A percentile compares a stretch with the other conserved stretches of the same genome.
These are phyloP conservation scores for Falcunculus frontatus DNA, from an alignment of 2,113 vertebrate genomes.

Conservation along the genomic window DNA sequence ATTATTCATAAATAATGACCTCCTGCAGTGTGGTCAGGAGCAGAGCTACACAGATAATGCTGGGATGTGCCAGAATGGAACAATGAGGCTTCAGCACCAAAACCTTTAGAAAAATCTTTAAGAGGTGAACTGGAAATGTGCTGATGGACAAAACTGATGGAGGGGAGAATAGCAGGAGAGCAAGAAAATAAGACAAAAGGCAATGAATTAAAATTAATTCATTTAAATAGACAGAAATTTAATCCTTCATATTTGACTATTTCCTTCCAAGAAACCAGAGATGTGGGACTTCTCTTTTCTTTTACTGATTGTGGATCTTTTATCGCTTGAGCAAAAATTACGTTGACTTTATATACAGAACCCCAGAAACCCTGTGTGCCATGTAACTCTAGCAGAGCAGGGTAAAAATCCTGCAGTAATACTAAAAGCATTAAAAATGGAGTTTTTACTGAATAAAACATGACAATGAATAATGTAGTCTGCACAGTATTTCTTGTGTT, in stretches of 20 bases:
- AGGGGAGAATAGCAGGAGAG: background rate
- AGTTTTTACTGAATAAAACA: slow-evolving; percentile 38
- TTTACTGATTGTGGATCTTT: background rate
- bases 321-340: background rate
- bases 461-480: slow-evolving; percentile 46
- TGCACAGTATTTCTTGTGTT: slow-evolving; percentile 7
- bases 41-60: background rate
- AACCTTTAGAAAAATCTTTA: background rate
- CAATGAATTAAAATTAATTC: background rate
- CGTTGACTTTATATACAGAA: background rate
- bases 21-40: background rate
- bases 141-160: background rate
- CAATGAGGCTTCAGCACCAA: background rate
- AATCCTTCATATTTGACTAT: background rate
- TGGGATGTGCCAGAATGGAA: accelerated
- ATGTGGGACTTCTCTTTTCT: background rate
- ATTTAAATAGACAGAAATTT: background rate
- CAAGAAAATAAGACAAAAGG: background rate
- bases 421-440: background rate
- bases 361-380: background rate
- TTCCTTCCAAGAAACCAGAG: background rate
- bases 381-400: background rate
- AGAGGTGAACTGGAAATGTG: background rate
- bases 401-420: background rate
- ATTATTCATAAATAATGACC: background rate